Evolutionary conservation across 1,140 invertebrate species (phyloP).

Genomic region (Venustaconcha ellipsiformis): DNA sequence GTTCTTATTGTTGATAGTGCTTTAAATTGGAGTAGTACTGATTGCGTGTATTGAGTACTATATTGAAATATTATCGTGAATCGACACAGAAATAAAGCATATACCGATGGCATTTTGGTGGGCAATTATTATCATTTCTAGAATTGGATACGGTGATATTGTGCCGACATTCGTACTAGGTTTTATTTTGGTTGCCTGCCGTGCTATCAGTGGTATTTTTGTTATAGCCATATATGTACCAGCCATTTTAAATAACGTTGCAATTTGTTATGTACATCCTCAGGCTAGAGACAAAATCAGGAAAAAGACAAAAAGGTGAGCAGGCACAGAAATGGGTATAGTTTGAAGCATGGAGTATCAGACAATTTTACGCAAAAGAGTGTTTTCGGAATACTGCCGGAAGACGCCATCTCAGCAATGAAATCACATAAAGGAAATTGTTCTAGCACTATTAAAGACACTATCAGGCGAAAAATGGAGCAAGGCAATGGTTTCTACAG

Average conservation of each 20-base stretch:
- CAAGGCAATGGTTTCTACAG: no score
- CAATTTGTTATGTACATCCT: no score
- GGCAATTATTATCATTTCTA: conserved; percentile 90
- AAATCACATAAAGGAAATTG: no score
- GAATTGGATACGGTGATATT: conserved; percentile 98
- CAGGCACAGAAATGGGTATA: no score
- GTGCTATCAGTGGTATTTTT: conserved; percentile 88
- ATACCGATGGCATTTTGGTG: conserved; percentile 97
- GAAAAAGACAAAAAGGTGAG: no score
- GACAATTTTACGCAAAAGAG: no score
- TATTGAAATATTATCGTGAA: conserved; percentile 77
- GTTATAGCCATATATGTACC: conserved; percentile 92
- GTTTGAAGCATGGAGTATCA: no score
- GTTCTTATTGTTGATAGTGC: conserved; percentile 42
- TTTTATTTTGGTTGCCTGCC: conserved; percentile 80
- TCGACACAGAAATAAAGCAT: conserved; percentile 75
- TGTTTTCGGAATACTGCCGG: no score
- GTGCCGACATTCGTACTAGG: conserved; percentile 48
- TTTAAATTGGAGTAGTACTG: conserved; percentile 43
- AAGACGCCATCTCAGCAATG: no score
- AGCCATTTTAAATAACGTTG: conserved; percentile 90
- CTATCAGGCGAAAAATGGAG: no score
- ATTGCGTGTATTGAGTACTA: conserved; percentile 47
- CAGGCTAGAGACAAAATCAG: no score
- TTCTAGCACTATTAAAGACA: no score